Base-by-base conservation (phyloP, 2,113 vertebrate genomes). In the Pagrus major region DNA sequence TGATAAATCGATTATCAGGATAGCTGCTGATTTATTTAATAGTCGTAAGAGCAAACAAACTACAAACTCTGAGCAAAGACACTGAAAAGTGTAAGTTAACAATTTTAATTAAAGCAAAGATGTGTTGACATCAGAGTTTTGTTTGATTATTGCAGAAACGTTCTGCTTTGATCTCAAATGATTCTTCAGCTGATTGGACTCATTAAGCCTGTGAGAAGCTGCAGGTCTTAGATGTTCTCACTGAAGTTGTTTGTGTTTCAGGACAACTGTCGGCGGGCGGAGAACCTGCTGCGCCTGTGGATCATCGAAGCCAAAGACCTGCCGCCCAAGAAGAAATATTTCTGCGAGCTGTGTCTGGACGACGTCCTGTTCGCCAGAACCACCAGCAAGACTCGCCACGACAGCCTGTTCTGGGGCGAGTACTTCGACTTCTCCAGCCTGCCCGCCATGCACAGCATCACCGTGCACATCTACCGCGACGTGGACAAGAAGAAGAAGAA, bases 231-330 rank as follows among this genome's bases (percentile, higher is more conserved):
- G 9, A 25, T 44, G 0, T 46, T 49, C 33, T 25, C 21, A 12
- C 31, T 3, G 12, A 20, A 7, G 0, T 16, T 15, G 37, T 63
- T 33, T 25, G 31, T 59, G 59, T 61, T 61, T 58, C 94, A 99
- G 98, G 98, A 99, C 84, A 99, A 99, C 81, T 96, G 96, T 74
- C 95, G 95, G 10, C 95, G 97, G 60, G 95, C 95, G 16, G 98
- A 99, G 87, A 96, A 98, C 84, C 89, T 97, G 60, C 96, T 99
- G 52, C 96, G 97, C 0, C 94, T 99, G 78, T 99, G 98, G 98
- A 96, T 99, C 90, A 98, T 99, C 21, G 98, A 99, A 89, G 98
- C 97, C 90, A 99, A 97, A 94, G 98, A 99, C 76, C 93, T 99
- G 77, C 95, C 97, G 29, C 95, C 97, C 3, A 99, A 99, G 89